These are phyloP conservation scores for Dipus sagitta DNA, from an alignment of 2,797 vertebrate genomes.

Conservation along the genomic window DNA sequence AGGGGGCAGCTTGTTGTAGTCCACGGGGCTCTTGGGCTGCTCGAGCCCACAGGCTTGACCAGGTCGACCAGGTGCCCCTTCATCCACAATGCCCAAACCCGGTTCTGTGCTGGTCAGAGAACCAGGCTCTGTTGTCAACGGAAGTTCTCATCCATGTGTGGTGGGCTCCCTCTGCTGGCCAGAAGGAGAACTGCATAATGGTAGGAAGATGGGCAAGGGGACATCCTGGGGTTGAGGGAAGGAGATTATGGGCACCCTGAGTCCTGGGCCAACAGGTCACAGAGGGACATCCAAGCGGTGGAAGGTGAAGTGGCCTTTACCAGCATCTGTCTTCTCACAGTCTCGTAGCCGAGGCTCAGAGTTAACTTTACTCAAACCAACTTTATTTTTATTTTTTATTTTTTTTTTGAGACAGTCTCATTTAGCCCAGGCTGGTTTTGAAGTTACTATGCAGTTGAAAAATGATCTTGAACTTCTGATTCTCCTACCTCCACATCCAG, in stretches of 20 bases:
- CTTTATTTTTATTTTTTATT: no score
- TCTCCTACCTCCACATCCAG: no score
- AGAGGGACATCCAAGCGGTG: neutral
- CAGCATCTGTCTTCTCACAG: neutral
- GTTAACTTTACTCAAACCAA: neutral
- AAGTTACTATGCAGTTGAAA: no score
- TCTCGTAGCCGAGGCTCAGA: neutral
- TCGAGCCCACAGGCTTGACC: neutral
- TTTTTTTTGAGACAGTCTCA: no score
- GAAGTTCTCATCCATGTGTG: constrained; percentile 75
- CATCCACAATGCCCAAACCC: neutral
- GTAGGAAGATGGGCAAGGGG: neutral
- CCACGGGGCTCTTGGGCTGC: neutral
- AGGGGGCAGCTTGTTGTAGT: neutral
- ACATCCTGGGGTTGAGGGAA: neutral
- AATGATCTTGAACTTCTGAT: no score
- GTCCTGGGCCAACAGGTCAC: neutral
- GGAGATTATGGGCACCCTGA: neutral
- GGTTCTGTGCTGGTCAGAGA: neutral
- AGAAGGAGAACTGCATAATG: neutral
- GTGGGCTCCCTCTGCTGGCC: constrained; percentile 86
- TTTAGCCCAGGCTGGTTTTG: no score
- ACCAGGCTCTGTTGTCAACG: rapidly evolving
- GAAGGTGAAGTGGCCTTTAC: no score
- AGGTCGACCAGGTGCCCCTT: neutral